Conservation (phyloP, 2,888 invertebrate species). For the Platycheirus albimanus region DNA sequence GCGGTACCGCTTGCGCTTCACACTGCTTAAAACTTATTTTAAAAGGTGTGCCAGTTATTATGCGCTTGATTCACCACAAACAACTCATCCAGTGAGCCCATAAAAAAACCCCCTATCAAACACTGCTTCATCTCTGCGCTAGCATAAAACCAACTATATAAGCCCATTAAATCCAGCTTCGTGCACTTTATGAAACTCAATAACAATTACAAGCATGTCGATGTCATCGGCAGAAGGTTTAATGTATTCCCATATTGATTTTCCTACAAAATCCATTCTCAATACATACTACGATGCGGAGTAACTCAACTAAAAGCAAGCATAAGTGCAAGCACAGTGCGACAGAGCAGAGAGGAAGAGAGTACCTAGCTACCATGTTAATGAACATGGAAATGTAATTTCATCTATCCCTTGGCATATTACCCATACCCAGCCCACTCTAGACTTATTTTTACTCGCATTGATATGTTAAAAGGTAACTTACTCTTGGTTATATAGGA, state of each 20-base stretch:
- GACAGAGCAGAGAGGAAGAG: too few species aligned
- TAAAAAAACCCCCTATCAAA: not conserved
- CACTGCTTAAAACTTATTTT: too few species aligned
- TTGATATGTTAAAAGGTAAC: slow-evolving; percentile 46
- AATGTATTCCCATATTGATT: slow-evolving; percentile 42
- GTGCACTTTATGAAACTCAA: slow-evolving; percentile 4
- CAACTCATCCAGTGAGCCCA: not conserved
- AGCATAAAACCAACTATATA: not conserved
- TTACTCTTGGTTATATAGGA: slow-evolving; percentile 38
- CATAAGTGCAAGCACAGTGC: slow-evolving; percentile 44
- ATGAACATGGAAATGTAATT: slow-evolving; percentile 28
- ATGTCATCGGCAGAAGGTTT: slow-evolving; percentile 13
- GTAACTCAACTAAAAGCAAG: slow-evolving; percentile 51
- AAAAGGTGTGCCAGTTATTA: not conserved
- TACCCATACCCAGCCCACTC: slow-evolving; percentile 16
- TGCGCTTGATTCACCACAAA: not conserved
- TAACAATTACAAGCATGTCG: not conserved
- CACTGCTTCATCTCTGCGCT: not conserved
- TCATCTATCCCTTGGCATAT: not conserved
- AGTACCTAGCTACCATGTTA: slow-evolving; percentile 2
- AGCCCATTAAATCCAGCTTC: not conserved
- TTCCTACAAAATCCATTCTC: slow-evolving; percentile 26
- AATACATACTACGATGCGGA: slow-evolving; percentile 15
- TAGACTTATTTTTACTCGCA: slow-evolving; percentile 27
- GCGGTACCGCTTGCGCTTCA: too few species aligned